Base-by-base conservation (phyloP, 1,140 invertebrate genomes). In the Carcinoscorpius rotundicauda region DNA sequence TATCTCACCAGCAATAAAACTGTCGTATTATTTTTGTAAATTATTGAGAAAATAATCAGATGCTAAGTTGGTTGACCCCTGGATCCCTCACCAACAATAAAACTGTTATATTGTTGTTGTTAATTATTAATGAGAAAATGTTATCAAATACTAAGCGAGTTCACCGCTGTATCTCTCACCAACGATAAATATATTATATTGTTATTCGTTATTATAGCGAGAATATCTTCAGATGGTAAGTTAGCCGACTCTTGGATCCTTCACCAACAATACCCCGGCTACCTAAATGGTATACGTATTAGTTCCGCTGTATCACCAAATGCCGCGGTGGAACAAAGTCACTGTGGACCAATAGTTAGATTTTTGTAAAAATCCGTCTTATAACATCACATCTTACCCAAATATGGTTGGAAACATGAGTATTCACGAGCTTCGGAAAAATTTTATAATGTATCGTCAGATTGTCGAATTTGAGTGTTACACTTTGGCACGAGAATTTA, bases 391-490 rank as follows among this genome's bases (percentile, higher is more conserved):
- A 0, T 85, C 87, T 0, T 93, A 91, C 74, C 91, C 91, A 0
- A 93, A 93, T 75, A 75, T 90, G 3, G 78, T 93, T 50, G 81
- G 81, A 3, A 82, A 84, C 66, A 77, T 76, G 49, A 85, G 82
- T 10, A 75, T 86, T n/a, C 80, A 83, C 6, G 84, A 87, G 52
- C 82, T 92, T 6, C 77, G 86, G 68, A 82, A 85, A 29, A 86
- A 93, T 76, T 81, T 91, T 3, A 90, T 92, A 58, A 80, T 87
- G 2, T 91, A 60, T 75, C 85, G 90, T 64, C 88, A 92, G 76
- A 77, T 93, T 2, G 84, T 92, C 3, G 90, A 94, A 73, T 87
- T 87, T 1, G 89, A 93, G 77, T 94, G 91, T 73, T 91, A 88
- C 69, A 80, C 86, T 66, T 79, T 88, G 68, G 87, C 90, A 3